phyloP scores from a whole-genome alignment of 2,888 invertebrate genomes.

The Sesamia inferens region DNA sequence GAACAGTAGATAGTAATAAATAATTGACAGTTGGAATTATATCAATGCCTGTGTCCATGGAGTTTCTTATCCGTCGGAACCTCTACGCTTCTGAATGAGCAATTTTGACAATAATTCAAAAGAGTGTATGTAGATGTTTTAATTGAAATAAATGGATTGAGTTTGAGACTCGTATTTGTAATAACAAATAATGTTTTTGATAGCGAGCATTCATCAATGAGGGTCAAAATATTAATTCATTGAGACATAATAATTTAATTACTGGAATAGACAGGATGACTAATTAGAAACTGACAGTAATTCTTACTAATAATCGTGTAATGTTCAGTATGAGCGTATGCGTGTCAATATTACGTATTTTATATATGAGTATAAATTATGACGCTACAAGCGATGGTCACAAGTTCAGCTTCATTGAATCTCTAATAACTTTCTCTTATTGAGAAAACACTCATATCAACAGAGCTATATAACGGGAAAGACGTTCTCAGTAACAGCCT shows the following conservation, averaged over 20 bases:
- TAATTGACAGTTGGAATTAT: background rate
- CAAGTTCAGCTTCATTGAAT: constrained; percentile 17
- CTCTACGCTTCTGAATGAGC: background rate
- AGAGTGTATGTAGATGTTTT: too few relatives aligned
- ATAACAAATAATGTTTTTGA: background rate
- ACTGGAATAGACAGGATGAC: constrained; percentile 58
- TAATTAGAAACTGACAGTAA: constrained; percentile 58
- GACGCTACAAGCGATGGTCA: background rate
- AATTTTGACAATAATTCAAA: background rate
- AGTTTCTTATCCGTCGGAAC: background rate
- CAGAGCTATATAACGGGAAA: background rate
- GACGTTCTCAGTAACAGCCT: background rate
- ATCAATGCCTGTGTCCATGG: background rate
- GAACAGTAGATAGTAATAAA: background rate
- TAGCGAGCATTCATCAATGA: background rate
- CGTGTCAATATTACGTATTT: constrained; percentile 47
- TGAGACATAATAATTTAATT: constrained; percentile 48
- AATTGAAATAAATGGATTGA: background rate
- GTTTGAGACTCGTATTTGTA: background rate
- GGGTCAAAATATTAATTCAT: constrained; percentile 45
- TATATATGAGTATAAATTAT: constrained; percentile 20
- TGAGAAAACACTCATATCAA: background rate
- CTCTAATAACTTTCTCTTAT: constrained; percentile 9
- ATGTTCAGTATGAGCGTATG: constrained; percentile 17
- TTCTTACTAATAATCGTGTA: constrained; percentile 48